Percentiles rank a stretch among this genome's conserved stretches.
Evolutionary conservation across 2,113 vertebrate genomes (phyloP).

Genomic region (Chiloscyllium plagiosum): DNA sequence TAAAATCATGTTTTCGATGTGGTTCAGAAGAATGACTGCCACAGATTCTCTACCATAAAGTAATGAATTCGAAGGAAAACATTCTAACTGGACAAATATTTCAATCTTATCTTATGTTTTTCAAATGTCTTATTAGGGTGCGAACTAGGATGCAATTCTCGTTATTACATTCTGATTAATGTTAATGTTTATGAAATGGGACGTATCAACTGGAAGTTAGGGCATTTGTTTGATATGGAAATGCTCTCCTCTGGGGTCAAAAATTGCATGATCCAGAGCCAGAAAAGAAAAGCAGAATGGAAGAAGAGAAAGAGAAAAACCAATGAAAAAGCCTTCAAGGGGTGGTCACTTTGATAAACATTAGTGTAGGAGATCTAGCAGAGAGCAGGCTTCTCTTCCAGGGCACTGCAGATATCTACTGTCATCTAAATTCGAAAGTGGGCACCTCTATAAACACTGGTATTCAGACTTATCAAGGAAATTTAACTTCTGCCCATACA

Average conservation of each 20-base stretch:
- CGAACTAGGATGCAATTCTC: neutral
- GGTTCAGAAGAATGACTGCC: neutral
- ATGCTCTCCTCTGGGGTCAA: neutral
- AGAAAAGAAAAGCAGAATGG: neutral
- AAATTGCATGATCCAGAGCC: neutral
- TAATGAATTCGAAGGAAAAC: neutral
- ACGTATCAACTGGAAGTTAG: neutral
- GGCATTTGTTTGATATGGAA: neutral
- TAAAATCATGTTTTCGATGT: neutral
- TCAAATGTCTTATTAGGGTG: neutral
- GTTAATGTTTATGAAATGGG: neutral
- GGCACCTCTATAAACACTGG: neutral
- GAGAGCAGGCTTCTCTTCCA: neutral
- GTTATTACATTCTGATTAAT: neutral
- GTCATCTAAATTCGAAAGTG: neutral
- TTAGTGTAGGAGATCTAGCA: neutral
- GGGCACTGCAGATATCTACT: neutral
- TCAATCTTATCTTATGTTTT: neutral
- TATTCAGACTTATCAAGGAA: neutral
- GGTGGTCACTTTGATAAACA: neutral
- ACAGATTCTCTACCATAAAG: neutral
- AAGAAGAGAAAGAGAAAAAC: neutral
- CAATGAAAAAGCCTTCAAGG: neutral
- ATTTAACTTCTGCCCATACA: neutral
- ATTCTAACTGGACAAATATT: neutral